phyloP scores from a whole-genome alignment of 2,888 invertebrate species.

The Epirrita christyi region DNA sequence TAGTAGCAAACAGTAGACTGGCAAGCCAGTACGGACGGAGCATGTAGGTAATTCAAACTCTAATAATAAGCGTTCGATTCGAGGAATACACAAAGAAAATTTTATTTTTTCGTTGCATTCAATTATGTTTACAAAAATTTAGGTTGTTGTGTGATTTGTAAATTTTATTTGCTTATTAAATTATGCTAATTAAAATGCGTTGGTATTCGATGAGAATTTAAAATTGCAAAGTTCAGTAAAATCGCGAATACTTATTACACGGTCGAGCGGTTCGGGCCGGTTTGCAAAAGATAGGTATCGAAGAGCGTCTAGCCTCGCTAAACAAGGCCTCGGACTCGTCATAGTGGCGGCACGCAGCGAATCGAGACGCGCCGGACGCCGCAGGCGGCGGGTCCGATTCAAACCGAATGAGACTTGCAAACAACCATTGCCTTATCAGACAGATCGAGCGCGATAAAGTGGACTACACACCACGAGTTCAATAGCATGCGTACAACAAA shows the following conservation, averaged over 20 bases:
- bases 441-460: conserved; percentile 50
- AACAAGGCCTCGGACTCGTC: conserved; percentile 65
- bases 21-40: too few relatives aligned
- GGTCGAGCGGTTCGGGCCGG: conserved; percentile 67
- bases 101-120: too few relatives aligned
- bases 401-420: conserved; percentile 60
- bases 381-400: conserved; percentile 36
- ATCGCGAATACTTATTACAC: conserved; percentile 61
- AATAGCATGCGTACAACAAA: conserved; percentile 60
- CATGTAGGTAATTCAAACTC: too few relatives aligned
- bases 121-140: neutral
- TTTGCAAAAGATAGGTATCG: conserved; percentile 68
- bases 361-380: conserved; percentile 27
- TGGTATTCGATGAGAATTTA: conserved; percentile 13
- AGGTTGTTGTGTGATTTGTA: conserved; percentile 5
- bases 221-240: conserved; percentile 55
- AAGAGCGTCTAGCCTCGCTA: conserved; percentile 75
- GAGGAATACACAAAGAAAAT: too few relatives aligned
- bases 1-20: too few relatives aligned
- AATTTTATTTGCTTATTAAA: conserved; percentile 12
- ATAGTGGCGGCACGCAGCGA: conserved; percentile 30
- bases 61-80: too few relatives aligned
- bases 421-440: conserved; percentile 75
- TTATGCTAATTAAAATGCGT: conserved; percentile 5
- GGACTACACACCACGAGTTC: conserved; percentile 51